Evolutionary conservation across 2,113 vertebrate genomes (phyloP).

Genomic region (Pyxicephalus adspersus): DNA sequence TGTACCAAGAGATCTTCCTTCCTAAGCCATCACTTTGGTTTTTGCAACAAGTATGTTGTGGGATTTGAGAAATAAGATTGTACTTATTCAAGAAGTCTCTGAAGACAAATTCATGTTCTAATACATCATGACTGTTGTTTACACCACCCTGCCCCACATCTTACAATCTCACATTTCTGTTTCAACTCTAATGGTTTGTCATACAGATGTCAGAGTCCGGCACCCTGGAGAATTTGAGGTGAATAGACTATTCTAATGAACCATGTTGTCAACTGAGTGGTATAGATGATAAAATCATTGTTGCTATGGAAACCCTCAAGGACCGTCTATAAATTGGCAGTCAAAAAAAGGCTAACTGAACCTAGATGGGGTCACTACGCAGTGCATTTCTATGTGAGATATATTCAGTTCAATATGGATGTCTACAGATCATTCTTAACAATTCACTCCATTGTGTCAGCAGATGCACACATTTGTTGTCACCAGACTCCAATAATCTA

Average conservation of each 20-base stretch:
- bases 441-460: too few species aligned
- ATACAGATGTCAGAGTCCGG: not conserved
- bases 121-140: not conserved
- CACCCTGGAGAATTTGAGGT: not conserved
- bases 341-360: too few species aligned
- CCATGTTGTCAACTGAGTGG: not conserved
- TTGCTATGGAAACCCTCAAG: not conserved
- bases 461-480: too few species aligned
- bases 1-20: not conserved
- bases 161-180: not conserved
- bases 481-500: too few species aligned
- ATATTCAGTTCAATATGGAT: too few species aligned
- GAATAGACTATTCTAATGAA: constrained; percentile 15
- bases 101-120: not conserved
- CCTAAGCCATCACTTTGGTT: not conserved
- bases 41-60: not conserved
- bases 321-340: too few species aligned
- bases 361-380: too few species aligned
- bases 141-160: not conserved
- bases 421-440: too few species aligned
- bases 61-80: not conserved
- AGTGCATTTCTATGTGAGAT: too few species aligned
- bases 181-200: not conserved
- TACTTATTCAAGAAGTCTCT: not conserved
- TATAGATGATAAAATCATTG: not conserved